A percentile compares a stretch with the other conserved stretches of the same genome.
Evolutionary conservation across 2,113 vertebrate species (phyloP).

Genomic region (Hemiscyllium ocellatum): DNA sequence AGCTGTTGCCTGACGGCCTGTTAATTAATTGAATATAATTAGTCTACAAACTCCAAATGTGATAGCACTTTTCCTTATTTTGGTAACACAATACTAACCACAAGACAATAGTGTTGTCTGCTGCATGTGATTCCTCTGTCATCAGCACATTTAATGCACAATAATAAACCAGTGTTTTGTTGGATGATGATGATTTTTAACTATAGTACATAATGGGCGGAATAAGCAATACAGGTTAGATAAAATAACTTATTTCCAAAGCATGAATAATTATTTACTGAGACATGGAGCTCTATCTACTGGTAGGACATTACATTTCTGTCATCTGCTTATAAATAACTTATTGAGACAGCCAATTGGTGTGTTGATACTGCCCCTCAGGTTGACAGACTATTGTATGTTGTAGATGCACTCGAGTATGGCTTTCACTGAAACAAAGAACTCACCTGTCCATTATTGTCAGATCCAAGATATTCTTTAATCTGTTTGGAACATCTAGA

Average conservation of each 20-base stretch:
- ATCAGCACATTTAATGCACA: constrained; percentile 40
- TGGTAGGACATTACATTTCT: constrained; percentile 45
- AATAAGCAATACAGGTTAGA: constrained; percentile 52
- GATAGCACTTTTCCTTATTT: constrained; percentile 46
- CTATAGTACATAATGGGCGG: constrained; percentile 46
- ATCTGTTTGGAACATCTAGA: constrained; percentile 50
- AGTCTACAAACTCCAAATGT: constrained; percentile 51
- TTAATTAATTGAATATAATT: constrained; percentile 61
- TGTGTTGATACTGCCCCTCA: constrained; percentile 44
- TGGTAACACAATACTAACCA: constrained; percentile 51
- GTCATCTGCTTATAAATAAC: constrained; percentile 52
- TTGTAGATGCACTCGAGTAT: constrained; percentile 41
- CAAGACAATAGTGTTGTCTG: constrained; percentile 45
- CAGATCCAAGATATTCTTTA: constrained; percentile 40
- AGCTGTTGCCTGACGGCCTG: constrained; percentile 50
- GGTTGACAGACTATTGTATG: constrained; percentile 50
- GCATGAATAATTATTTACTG: constrained; percentile 43
- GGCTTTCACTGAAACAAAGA: constrained; percentile 48
- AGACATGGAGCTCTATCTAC: constrained; percentile 43
- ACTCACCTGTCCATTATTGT: constrained; percentile 47
- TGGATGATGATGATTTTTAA: constrained; percentile 51
- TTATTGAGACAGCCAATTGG: constrained; percentile 48
- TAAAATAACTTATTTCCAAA: constrained; percentile 47
- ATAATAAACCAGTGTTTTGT: constrained; percentile 47
- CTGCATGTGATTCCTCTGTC: constrained; percentile 50